Base-by-base conservation (phyloP, 2,888 invertebrate species). In the Heliothis peltigera region DNA sequence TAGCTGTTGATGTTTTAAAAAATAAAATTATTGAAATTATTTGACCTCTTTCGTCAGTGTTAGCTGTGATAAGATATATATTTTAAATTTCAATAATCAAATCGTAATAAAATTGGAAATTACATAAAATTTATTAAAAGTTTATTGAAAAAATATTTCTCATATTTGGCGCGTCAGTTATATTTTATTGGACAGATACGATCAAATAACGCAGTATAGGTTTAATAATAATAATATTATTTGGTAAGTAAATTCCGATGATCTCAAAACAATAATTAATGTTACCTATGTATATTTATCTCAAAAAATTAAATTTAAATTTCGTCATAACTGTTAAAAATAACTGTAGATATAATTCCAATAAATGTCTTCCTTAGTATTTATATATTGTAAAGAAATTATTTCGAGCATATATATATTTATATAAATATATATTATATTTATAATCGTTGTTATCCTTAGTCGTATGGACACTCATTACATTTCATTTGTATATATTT, bases 301-400 rank as follows among this genome's bases (percentile, higher is more conserved):
- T 12, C 25, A 48, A 32, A 15, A 7, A 47, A 7, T 18, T 39
- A 32, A 15, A 22, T 0, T 19, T 42, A 39, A 44, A 59, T 19
- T 74, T 62, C 22, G 3, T 12, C 18, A 18, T 59, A 28, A 47
- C 22, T 54, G 21, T 75, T 64, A 28, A 64, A 57, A 53, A 46
- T 57, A 69, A 58, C 52, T 58, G 18, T 71, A 77, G 48, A 25
- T 64, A 54, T 64, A 70, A 75, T 79, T 73, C 67, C 74, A 65
- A 82, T 80, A 81, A 80, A 87, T 66, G 89, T 89, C 89, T 89
- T 89, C 89, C 89, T 84, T 88, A 88, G 81, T 75, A 70, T 73
- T 84, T 81, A 82, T 69, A 60, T 48, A 75, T 67, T 59, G 49
- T 60, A 70, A 54, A 62, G 28, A 66, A 75, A 46, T 59, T 32